Evolutionary conservation across 2,797 vertebrate genomes (phyloP).

Genomic region (Peromyscus melanophrys): DNA sequence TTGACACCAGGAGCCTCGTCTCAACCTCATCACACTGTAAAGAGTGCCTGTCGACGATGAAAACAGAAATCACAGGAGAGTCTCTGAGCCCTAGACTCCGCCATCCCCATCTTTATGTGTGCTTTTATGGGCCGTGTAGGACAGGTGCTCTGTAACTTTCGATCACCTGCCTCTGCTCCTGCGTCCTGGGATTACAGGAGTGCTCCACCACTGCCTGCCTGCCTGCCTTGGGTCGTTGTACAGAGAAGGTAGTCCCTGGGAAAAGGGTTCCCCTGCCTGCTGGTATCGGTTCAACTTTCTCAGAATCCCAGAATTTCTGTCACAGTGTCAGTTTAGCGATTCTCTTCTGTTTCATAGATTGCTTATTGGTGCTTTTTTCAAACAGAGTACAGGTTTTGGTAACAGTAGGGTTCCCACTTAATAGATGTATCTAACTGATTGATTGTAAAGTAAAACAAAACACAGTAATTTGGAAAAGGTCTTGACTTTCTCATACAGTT

Average conservation of each 20-base stretch:
- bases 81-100: not conserved
- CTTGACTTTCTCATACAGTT: slow-evolving; percentile 15
- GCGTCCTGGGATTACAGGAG: not conserved
- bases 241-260: not conserved
- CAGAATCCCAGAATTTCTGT: slow-evolving; percentile 12
- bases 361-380: not conserved
- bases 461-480: not conserved
- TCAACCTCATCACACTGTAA: not conserved
- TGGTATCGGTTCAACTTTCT: not conserved
- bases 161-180: not conserved
- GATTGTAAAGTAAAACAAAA: slow-evolving; percentile 37
- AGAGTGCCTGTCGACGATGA: not conserved
- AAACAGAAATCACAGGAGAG: not conserved
- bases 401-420: not conserved
- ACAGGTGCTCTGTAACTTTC: not conserved
- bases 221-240: not conserved
- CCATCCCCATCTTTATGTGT: not conserved
- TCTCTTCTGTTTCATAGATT: slow-evolving; percentile 34
- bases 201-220: not conserved
- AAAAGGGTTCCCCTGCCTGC: not conserved
- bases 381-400: not conserved
- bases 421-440: not conserved
- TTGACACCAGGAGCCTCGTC: not conserved
- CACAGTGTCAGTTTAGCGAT: not conserved
- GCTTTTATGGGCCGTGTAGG: not conserved